Conservation (phyloP, 1,140 invertebrate species). For the Philopotamus ludificatus region DNA sequence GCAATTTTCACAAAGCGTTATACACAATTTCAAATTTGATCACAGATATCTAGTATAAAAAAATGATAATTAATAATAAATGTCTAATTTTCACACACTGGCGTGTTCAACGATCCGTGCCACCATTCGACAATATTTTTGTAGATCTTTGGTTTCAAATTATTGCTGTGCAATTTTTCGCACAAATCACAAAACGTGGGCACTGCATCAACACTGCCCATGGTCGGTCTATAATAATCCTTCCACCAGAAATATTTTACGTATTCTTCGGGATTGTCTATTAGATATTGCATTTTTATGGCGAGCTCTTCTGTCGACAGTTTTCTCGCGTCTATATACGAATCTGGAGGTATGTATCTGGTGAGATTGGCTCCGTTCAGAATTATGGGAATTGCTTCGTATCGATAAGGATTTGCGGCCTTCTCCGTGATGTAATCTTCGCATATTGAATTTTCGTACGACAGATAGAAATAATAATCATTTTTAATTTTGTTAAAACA, state of each 20-base stretch:
- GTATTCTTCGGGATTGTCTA: constrained; percentile 50
- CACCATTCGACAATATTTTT: constrained; percentile 25
- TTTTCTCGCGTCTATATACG: constrained; percentile 62
- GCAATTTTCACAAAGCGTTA: too few relatives aligned
- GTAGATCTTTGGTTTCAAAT: constrained; percentile 8
- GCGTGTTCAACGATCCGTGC: constrained; percentile 3
- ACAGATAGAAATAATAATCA: constrained; percentile 64
- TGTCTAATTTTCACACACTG: not conserved
- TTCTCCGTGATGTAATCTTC: constrained; percentile 63
- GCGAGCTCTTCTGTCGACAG: constrained; percentile 57
- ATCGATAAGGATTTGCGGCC: constrained; percentile 51
- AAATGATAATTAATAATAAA: too few relatives aligned
- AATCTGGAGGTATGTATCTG: constrained; percentile 52
- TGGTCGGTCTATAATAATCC: constrained; percentile 12
- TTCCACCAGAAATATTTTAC: constrained; percentile 59
- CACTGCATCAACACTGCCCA: not conserved
- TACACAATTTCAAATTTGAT: too few relatives aligned
- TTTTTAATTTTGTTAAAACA: constrained; percentile 52
- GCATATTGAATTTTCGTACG: constrained; percentile 62
- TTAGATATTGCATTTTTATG: constrained; percentile 54
- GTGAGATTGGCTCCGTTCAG: constrained; percentile 59
- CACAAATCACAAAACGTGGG: constrained; percentile 31
- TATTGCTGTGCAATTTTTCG: constrained; percentile 23
- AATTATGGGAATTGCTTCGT: constrained; percentile 58
- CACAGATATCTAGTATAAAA: too few relatives aligned